Percentiles rank a stretch among this genome's conserved stretches.
Evolutionary conservation across 2,888 invertebrate genomes (phyloP).

Genomic region (Alsophila aescularia): DNA sequence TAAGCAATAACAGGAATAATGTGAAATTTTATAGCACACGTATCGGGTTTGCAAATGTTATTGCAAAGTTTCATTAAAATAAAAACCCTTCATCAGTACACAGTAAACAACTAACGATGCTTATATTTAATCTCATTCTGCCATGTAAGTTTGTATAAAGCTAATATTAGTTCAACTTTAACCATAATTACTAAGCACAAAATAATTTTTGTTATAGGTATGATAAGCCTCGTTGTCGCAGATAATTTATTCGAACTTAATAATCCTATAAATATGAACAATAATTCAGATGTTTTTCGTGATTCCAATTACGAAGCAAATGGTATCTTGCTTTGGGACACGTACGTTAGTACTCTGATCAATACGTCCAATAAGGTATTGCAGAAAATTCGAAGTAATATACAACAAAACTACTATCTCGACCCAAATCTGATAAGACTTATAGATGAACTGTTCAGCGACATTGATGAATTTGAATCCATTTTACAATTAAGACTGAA

Average conservation of each 20-base stretch:
- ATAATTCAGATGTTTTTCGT: background rate
- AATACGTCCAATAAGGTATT: slow-evolving; percentile 3
- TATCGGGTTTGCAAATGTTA: background rate
- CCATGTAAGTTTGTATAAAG: slow-evolving; percentile 5
- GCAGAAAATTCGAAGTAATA: slow-evolving; percentile 11
- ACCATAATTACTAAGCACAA: background rate
- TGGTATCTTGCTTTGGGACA: slow-evolving; percentile 12
- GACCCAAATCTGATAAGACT: slow-evolving; percentile 13
- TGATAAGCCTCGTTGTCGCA: background rate
- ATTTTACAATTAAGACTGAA: slow-evolving; percentile 6
- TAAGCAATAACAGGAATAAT: slow-evolving; percentile 2
- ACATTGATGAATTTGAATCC: slow-evolving; percentile 9
- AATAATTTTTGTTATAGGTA: background rate
- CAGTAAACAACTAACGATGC: slow-evolving; percentile 2
- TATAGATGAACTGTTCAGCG: slow-evolving; percentile 6
- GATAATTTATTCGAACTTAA: background rate
- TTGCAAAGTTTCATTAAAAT: slow-evolving; percentile 2
- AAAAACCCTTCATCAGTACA: background rate
- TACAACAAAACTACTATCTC: slow-evolving; percentile 19
- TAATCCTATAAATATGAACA: background rate
- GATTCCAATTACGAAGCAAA: background rate
- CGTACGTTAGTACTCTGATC: slow-evolving; percentile 3
- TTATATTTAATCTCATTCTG: slow-evolving; percentile 1
- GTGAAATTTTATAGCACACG: slow-evolving; percentile 8
- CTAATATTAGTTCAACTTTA: background rate